These are phyloP conservation scores for Chloroceryle aenea DNA, from an alignment of 2,113 vertebrate species.

Conservation along the genomic window DNA sequence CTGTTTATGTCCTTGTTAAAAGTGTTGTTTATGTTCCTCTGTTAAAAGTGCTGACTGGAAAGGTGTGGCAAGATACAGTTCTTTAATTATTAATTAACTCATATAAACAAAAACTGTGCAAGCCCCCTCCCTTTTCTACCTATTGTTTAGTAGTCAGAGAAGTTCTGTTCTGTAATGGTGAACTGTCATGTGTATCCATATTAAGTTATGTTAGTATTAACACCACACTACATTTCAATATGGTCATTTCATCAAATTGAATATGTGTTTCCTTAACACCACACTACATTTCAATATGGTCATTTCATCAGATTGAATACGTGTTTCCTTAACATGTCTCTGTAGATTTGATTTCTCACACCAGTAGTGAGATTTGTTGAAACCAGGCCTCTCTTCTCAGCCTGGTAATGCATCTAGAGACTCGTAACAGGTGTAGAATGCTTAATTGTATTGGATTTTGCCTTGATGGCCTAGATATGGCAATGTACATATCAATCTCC, in stretches of 20 bases:
- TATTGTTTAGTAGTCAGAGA: neutral
- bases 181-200: neutral
- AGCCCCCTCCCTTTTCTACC: neutral
- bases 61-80: neutral
- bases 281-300: neutral
- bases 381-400: neutral
- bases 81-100: neutral
- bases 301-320: neutral
- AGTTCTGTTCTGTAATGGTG: neutral
- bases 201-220: neutral
- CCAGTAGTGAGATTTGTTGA: neutral
- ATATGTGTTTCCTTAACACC: too few relatives aligned
- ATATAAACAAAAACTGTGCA: neutral
- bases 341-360: neutral
- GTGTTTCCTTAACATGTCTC: accelerated
- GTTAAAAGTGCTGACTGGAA: neutral
- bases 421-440: neutral
- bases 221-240: neutral
- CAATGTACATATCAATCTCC: neutral
- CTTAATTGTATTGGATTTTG: neutral
- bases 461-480: neutral
- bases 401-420: neutral
- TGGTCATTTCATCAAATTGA: neutral
- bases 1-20: neutral
- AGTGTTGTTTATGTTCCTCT: neutral